phyloP scores from a whole-genome alignment of 2,888 invertebrate species.

The Amphimallon solstitiale region DNA sequence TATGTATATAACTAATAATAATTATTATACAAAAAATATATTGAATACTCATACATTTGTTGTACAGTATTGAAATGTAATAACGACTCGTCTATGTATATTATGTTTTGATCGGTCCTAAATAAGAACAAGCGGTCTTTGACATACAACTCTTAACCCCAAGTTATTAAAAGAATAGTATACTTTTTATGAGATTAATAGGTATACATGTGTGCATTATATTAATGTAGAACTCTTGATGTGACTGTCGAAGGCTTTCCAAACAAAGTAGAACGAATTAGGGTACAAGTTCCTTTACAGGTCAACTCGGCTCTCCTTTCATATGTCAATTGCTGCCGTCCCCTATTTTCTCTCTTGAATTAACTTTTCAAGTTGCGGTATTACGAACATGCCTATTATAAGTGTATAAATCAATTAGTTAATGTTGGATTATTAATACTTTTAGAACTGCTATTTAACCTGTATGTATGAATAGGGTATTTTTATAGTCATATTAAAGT shows the following conservation, averaged over 20 bases:
- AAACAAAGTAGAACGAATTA: constrained; percentile 12
- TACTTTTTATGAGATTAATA: background rate
- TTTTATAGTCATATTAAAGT: too few species aligned
- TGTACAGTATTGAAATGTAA: background rate
- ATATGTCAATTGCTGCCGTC: constrained; percentile 27
- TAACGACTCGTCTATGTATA: background rate
- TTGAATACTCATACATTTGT: too few species aligned
- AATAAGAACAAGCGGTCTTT: background rate
- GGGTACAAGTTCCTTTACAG: constrained; percentile 5
- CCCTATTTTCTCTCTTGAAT: constrained; percentile 1
- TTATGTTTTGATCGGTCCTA: background rate
- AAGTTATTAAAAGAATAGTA: background rate
- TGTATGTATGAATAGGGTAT: too few species aligned
- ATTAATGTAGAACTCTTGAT: constrained; percentile 5
- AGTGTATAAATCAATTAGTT: background rate
- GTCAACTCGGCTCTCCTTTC: constrained; percentile 6
- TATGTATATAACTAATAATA: too few species aligned
- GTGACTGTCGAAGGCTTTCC: background rate
- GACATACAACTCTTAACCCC: background rate
- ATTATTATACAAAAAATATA: too few species aligned
- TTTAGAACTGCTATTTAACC: too few species aligned
- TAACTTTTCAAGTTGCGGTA: background rate
- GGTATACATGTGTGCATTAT: too few species aligned
- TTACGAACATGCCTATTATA: too few species aligned
- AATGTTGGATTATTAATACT: too few species aligned